Evolutionary conservation across 2,888 invertebrate genomes (phyloP).

Genomic region (Ochropleura plecta): DNA sequence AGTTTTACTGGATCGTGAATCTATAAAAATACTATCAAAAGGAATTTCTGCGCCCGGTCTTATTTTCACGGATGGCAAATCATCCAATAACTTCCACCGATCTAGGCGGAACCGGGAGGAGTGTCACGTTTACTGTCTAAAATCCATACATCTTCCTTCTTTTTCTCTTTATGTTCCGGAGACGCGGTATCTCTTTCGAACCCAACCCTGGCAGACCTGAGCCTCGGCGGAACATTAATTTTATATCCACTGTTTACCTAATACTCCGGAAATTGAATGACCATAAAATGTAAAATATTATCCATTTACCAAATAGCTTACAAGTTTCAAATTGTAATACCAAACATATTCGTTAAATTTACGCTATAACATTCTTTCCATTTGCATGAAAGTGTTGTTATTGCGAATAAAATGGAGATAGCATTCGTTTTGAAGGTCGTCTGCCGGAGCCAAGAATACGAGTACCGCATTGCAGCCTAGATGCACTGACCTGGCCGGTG

Average conservation of each 20-base stretch:
- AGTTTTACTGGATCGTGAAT: constrained; percentile 5
- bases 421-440: constrained; percentile 61
- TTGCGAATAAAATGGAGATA: constrained; percentile 44
- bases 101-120: no score
- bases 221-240: no score
- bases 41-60: neutral
- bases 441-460: constrained; percentile 59
- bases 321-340: constrained; percentile 10
- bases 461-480: constrained; percentile 73
- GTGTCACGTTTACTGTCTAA: no score
- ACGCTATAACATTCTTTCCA: constrained; percentile 17
- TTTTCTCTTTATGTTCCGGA: no score
- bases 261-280: neutral
- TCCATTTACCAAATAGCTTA: neutral
- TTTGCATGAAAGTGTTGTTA: constrained; percentile 13
- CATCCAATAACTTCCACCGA: no score
- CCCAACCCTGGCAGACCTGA: neutral
- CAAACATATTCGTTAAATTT: constrained; percentile 2
- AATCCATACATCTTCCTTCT: no score
- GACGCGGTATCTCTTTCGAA: no score
- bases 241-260: neutral
- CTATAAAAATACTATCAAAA: neutral
- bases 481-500: constrained; percentile 67
- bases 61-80: no score
- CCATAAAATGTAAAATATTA: constrained; percentile 11